These are phyloP conservation scores for Neofelis nebulosa DNA, from an alignment of 2,113 vertebrate species.

Conservation along the genomic window DNA sequence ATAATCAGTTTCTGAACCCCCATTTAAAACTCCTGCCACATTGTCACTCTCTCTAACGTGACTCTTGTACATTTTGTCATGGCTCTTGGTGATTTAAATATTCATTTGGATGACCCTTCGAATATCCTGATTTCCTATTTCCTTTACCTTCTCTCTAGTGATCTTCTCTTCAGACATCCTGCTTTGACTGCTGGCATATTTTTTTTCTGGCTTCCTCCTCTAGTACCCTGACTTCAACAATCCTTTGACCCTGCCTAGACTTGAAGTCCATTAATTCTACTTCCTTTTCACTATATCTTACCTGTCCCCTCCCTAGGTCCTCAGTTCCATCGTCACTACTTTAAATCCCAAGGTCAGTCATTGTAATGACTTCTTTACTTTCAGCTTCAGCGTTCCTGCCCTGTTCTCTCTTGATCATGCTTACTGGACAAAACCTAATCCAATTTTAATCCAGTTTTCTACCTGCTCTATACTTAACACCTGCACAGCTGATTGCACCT, in stretches of 20 bases:
- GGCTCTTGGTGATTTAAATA: neutral
- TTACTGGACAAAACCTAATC: neutral
- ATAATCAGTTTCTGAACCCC: neutral
- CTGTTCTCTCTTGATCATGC: neutral
- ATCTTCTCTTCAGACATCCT: neutral
- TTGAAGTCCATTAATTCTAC: neutral
- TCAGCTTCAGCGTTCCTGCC: neutral
- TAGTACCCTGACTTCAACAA: neutral
- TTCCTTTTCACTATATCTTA: neutral
- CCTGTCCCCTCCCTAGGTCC: neutral
- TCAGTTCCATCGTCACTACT: neutral
- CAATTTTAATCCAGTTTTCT: neutral
- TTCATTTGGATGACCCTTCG: neutral
- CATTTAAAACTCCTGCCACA: neutral
- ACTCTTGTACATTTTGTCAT: neutral
- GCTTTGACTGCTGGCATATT: neutral
- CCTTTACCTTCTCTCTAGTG: neutral
- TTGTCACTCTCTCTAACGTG: neutral
- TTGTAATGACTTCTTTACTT: neutral
- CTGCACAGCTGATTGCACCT: neutral
- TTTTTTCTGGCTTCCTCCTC: neutral
- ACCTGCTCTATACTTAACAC: neutral
- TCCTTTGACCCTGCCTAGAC: neutral
- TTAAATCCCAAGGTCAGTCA: neutral
- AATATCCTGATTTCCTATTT: neutral